phyloP scores from a whole-genome alignment of 2,797 vertebrate genomes.

The Pelochelys cantorii region DNA sequence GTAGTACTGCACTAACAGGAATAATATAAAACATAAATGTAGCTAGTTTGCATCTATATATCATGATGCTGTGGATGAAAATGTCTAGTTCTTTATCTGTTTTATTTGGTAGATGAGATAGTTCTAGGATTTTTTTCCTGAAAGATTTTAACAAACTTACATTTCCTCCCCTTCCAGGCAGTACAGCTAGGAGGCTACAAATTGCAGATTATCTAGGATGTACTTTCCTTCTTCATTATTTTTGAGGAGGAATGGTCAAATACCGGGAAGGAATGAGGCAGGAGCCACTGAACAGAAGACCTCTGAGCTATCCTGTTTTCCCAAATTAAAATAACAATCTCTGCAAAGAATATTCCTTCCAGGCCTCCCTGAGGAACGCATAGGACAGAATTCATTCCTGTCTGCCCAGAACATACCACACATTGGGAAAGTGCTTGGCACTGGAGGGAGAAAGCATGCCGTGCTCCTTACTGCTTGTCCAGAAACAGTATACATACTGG shows the following conservation, averaged over 20 bases:
- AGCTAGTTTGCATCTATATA: conserved; percentile 45
- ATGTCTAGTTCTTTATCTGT: conserved; percentile 19
- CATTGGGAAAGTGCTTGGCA: not conserved
- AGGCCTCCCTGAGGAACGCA: not conserved
- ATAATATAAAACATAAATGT: not conserved
- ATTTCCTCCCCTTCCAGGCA: conserved; percentile 24
- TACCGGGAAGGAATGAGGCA: not conserved
- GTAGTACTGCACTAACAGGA: conserved; percentile 3
- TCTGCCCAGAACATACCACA: not conserved
- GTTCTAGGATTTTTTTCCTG: not conserved
- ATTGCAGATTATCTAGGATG: conserved; percentile 41
- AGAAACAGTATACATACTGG: accelerated
- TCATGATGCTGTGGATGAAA: not conserved
- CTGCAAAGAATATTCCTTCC: not conserved
- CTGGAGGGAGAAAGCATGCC: accelerated
- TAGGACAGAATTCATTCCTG: not conserved
- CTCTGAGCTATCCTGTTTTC: not conserved
- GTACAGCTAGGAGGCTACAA: conserved; percentile 39
- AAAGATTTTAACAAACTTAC: conserved; percentile 28
- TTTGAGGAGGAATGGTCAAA: conserved; percentile 27
- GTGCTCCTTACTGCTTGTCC: not conserved
- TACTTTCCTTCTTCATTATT: not conserved
- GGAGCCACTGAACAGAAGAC: not conserved
- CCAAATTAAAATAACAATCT: not conserved
- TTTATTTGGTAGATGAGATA: not conserved